Evolutionary conservation across 1,140 invertebrate genomes (phyloP).

Genomic region (Aphis gossypii): DNA sequence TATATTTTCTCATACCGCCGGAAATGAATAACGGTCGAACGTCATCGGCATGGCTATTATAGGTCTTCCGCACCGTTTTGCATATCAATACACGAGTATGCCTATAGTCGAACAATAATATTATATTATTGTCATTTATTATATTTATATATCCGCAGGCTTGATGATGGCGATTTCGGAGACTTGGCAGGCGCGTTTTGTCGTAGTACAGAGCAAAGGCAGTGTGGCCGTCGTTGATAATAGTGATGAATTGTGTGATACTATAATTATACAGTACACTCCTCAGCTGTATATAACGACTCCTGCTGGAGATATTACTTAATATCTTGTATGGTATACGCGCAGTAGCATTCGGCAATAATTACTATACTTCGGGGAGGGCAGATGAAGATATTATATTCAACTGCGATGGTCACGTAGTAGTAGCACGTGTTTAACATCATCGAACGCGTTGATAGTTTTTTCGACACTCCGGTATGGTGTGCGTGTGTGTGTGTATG

Average conservation of each 20-base stretch:
- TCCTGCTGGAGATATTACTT: no score
- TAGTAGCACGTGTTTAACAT: background rate
- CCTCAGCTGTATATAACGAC: no score
- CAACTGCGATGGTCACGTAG: background rate
- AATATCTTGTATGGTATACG: no score
- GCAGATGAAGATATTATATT: background rate
- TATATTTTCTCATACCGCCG: background rate
- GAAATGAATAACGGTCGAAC: conserved; percentile 12
- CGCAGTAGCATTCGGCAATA: background rate
- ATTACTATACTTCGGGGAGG: background rate
- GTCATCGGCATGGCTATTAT: background rate
- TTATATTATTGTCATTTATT: background rate
- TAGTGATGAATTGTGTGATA: background rate
- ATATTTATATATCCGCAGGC: background rate
- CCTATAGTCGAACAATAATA: no score
- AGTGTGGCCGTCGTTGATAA: no score
- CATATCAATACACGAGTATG: no score
- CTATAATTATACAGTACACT: background rate
- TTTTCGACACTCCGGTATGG: background rate
- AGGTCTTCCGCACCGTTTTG: background rate
- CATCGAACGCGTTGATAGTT: background rate
- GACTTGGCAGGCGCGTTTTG: no score
- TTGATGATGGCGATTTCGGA: no score
- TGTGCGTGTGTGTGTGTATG: background rate
- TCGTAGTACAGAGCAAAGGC: no score